Base-by-base conservation (phyloP, 2,113 vertebrate species). In the Merops nubicus region DNA sequence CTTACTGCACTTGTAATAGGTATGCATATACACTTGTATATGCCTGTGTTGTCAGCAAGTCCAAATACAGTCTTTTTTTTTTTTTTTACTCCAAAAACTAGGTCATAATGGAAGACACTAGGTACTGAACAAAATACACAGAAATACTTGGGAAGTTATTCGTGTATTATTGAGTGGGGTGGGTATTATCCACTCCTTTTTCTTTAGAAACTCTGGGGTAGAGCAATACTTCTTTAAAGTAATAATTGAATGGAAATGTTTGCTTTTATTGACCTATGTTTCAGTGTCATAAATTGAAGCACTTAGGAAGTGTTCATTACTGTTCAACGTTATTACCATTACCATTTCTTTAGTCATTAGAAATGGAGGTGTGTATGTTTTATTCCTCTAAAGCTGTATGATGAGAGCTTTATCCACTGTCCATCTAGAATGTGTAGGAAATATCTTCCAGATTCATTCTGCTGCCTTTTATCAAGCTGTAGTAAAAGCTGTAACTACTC, bases 131-230 rank as follows among this genome's bases (percentile, higher is more conserved):
- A 29, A 40, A 88, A 76, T 26, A 13, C 1, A 10, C 22, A 50
- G 60, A 63, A 50, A 54, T 21, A 23, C 26, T 26, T 64, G 48
- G 28, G 12, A 33, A 33, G 11, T 20, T 13, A 11, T 22, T 31
- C 18, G 9, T 50, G 15, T 17, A 1, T 36, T 33, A 40, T 23
- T 3, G 4, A 50, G 23, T 42, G 9, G 12, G 8, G 1, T 26
- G 6, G 0, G 1, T 25, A 2, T 80, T 29, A 31, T 19, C 40
- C 6, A 9, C 47, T 47, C 12, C n/a, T 56, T 3, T 34, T 31
- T 59, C 18, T 65, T 64, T n/a, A 53, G 13, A 60, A 86, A 50
- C 8, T 25, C 8, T 3, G 28, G 29, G 16, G n/a, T 21, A 45
- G n/a, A 51, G 11, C 83, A 86, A 48, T 16, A 11, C 4, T 57